Percentiles rank a stretch among this genome's conserved stretches.
These are phyloP conservation scores for Nephila pilipes DNA, from an alignment of 1,140 invertebrate genomes.

Conservation along the genomic window DNA sequence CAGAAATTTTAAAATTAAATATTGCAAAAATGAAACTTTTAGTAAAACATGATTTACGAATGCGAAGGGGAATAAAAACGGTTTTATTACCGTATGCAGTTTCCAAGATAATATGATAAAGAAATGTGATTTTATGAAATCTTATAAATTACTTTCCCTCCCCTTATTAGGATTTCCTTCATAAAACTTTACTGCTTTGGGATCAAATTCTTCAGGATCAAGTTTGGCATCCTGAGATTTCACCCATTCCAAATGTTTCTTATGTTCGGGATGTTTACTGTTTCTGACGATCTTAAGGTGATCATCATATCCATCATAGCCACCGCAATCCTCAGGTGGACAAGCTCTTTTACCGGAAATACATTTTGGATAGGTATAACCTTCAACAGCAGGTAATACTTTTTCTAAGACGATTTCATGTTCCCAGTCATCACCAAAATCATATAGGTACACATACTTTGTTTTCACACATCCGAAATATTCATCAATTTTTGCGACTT, in stretches of 20 bases:
- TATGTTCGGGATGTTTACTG: slow-evolving; percentile 2
- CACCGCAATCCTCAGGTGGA: slow-evolving; percentile 38
- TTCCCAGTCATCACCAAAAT: slow-evolving; percentile 47
- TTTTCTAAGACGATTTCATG: slow-evolving; percentile 17
- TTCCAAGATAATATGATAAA: too few species aligned
- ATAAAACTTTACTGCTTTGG: not conserved
- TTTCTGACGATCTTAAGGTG: not conserved
- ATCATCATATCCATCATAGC: not conserved
- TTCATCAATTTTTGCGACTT: not conserved
- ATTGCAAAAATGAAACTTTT: too few species aligned
- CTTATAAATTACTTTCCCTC: too few species aligned
- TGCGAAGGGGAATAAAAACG: too few species aligned
- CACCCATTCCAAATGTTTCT: slow-evolving; percentile 18
- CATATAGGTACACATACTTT: not conserved
- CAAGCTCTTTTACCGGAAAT: slow-evolving; percentile 41
- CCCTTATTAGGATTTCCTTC: not conserved
- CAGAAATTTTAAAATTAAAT: too few species aligned
- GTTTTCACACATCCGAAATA: not conserved
- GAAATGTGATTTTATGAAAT: too few species aligned
- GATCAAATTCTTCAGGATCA: slow-evolving; percentile 12
- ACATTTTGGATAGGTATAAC: not conserved
- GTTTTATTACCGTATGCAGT: too few species aligned
- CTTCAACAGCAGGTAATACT: not conserved
- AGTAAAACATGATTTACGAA: too few species aligned
- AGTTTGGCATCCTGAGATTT: not conserved